Evolutionary conservation across 2,797 vertebrate species (phyloP), one percentile per base, ranked within the genome.

Genomic region (Acipenser ruthenus): DNA sequence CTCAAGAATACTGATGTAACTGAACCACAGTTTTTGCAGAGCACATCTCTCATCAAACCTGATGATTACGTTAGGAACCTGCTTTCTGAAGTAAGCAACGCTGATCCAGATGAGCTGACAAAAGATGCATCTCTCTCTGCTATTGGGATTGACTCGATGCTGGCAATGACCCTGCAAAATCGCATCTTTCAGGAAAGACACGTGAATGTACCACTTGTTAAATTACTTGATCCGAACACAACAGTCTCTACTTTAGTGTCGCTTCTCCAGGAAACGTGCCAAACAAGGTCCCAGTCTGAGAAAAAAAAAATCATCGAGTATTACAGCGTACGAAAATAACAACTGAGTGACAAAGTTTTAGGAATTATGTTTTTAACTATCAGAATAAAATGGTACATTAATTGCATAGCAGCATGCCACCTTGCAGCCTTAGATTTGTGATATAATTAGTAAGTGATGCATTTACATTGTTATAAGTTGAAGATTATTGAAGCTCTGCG

Each of bases 151-250:
- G 93, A 94, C 74, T 95, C 92, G n/a, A 90, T 95, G 91, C 79
- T 91, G 79, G 91, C 90, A 12, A 91, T 94, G 90, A 92, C 92
- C 51, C 66, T 95, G 75, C 92, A 93, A 70, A 92, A 90, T 77
- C 80, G 68, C 3, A 81, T 93, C 48, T 92, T 89, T 67, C 80
- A 79, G 56, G 84, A 89, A 12, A 81, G 77, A 72, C 86, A 82
- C 13, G 78, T 92, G 58, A 87, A 87, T 51, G 78, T 95, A 51
- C 88, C 91, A 66, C 65, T 94, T 69, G 80, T 89, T 56, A 89
- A 86, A 75, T 74, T 96, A 7, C 72, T 95, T 69, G 90, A 94
- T 75, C 90, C 91, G 63, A 84, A 80, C n/a, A 84, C 83, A 65
- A 90, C 89, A 8, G 8, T 93, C n/a, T 76, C 77, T 65, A 82